Base-by-base conservation (phyloP, 2,113 vertebrate species). In the Bubalus kerabau region DNA sequence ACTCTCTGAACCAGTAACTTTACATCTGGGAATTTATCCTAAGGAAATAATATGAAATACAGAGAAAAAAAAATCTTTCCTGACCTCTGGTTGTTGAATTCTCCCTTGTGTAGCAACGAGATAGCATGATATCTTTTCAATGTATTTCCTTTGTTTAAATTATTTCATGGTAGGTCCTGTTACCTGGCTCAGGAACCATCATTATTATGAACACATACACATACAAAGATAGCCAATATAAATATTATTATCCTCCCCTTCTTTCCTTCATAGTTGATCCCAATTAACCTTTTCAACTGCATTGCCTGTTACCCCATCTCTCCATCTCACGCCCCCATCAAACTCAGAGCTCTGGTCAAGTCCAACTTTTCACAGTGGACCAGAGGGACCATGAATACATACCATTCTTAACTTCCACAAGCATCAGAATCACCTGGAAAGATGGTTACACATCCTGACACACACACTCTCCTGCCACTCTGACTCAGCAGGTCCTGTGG, bases 21-120 rank as follows among this genome's bases (percentile, higher is more conserved):
- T 28, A 85, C 43, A 84, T 83, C 84, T 86, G 74, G n/a, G 56
- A 85, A 92, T 94, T 85, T 84, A 78, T 40, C 93, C 91, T 95
- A 87, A 74, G 71, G 87, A 93, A 93, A 96, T 78, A 93, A 46
- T 62, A 92, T 30, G 36, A 93, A 93, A 88, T n/a, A 95, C 57
- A 52, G 26, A 78, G 81, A 64, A n/a, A 57, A 21, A 57, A 94
- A 56, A 28, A 48, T 15, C 36, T 6, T 64, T 24, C 54, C 71
- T 64, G 60, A 76, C 24, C 13, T 28, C 46, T 84, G 67, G 23
- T 86, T 62, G 21, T 92, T 48, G 26, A 93, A 89, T 40, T 97
- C 32, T 95, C 48, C 81, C 67, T 82, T 84, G 80, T 62, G 52
- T 4, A 94, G 54, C 76, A 89, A 24, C 28, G 24, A 97, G 74